phyloP scores from a whole-genome alignment of 2,888 invertebrate genomes.

The Acanthosoma haemorrhoidale region DNA sequence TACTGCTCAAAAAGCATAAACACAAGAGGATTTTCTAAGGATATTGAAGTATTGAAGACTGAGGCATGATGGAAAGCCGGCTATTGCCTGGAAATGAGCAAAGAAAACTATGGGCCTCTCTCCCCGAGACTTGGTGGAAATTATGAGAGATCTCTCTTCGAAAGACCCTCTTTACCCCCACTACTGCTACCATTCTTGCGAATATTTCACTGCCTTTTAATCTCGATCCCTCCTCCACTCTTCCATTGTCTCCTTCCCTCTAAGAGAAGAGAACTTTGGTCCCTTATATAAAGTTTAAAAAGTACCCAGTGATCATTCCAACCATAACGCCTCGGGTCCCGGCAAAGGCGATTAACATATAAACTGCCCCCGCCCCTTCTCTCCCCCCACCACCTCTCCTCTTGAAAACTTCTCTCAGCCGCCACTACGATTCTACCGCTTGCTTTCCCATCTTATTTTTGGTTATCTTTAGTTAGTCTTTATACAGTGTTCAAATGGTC shows the following conservation, averaged over 20 bases:
- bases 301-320: constrained; percentile 3
- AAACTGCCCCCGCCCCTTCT: constrained; percentile 1
- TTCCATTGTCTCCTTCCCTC: not conserved
- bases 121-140: not conserved
- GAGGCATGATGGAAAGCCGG: too few species aligned
- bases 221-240: not conserved
- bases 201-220: constrained; percentile 14
- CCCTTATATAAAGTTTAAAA: constrained; percentile 10
- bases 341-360: constrained; percentile 10
- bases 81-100: too few species aligned
- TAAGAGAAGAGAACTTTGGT: constrained; percentile 3
- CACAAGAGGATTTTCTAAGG: too few species aligned
- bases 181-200: not conserved
- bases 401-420: not conserved
- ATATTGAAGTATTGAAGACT: too few species aligned
- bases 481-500: too few species aligned
- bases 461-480: not conserved
- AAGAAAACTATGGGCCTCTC: too few species aligned
- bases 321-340: too few species aligned
- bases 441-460: not conserved
- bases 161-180: not conserved
- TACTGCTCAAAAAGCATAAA: too few species aligned
- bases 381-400: not conserved
- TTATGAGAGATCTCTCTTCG: not conserved
- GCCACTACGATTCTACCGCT: not conserved